Percentiles rank a stretch among this genome's conserved stretches.
These are phyloP conservation scores for Cephus nigrinus DNA, from an alignment of 2,888 invertebrate genomes.

Conservation along the genomic window DNA sequence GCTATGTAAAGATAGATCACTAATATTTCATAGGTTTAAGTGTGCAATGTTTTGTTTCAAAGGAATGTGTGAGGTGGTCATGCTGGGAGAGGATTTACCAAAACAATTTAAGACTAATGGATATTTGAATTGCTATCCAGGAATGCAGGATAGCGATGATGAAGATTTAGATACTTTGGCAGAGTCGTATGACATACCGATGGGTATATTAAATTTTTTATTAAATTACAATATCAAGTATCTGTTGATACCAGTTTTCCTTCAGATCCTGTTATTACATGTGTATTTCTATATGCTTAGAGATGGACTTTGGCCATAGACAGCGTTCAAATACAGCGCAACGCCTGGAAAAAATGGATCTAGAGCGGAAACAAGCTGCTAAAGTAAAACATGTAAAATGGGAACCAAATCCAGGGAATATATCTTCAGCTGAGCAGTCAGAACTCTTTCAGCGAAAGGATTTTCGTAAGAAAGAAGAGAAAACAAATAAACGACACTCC, in stretches of 20 bases:
- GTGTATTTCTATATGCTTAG: slow-evolving; percentile 39
- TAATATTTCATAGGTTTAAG: neutral
- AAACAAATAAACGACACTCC: slow-evolving; percentile 68
- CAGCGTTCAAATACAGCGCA: slow-evolving; percentile 90
- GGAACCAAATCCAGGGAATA: slow-evolving; percentile 70
- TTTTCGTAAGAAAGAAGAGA: slow-evolving; percentile 48
- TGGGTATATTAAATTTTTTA: slow-evolving; percentile 65
- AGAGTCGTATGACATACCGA: slow-evolving; percentile 83
- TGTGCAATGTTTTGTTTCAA: slow-evolving; percentile 22
- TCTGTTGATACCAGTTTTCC: slow-evolving; percentile 65
- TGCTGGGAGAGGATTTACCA: slow-evolving; percentile 86
- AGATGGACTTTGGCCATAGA: slow-evolving; percentile 70
- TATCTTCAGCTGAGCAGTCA: slow-evolving; percentile 71
- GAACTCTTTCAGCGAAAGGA: slow-evolving; percentile 72
- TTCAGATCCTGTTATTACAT: neutral
- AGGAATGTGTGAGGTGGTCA: slow-evolving; percentile 91
- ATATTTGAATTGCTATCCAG: slow-evolving; percentile 79
- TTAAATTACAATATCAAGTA: slow-evolving; percentile 68
- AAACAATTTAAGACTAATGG: slow-evolving; percentile 71
- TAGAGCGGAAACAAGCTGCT: slow-evolving; percentile 82
- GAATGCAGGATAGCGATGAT: slow-evolving; percentile 82
- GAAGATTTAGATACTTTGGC: slow-evolving; percentile 77
- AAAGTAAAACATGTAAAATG: slow-evolving; percentile 82
- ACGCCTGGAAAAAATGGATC: slow-evolving; percentile 88
- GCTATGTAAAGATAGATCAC: neutral